Conservation (phyloP, 2,113 vertebrate species). For the Oplegnathus fasciatus region DNA sequence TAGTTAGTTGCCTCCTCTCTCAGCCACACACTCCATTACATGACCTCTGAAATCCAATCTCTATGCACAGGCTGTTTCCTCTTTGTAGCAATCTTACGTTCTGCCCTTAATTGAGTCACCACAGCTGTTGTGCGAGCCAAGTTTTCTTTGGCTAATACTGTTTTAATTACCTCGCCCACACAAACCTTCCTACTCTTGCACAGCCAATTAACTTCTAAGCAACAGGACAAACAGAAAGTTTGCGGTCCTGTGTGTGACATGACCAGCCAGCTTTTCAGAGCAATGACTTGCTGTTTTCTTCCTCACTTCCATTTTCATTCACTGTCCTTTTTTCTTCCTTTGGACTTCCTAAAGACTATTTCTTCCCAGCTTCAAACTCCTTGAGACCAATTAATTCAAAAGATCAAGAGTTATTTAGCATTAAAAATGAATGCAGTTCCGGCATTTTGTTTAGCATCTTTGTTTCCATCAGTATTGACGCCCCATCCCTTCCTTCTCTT, state of each 20-base stretch:
- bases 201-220: constrained; percentile 77
- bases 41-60: constrained; percentile 51
- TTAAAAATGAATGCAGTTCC: constrained; percentile 14
- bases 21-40: not conserved
- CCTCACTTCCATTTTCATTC: constrained; percentile 14
- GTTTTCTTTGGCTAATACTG: constrained; percentile 79
- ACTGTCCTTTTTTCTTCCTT: not conserved
- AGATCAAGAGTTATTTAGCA: constrained; percentile 13
- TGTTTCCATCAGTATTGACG: constrained; percentile 9
- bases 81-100: constrained; percentile 34
- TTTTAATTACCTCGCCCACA: constrained; percentile 80
- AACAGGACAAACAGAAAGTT: constrained; percentile 62
- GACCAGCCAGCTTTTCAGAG: constrained; percentile 34
- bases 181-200: constrained; percentile 62
- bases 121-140: constrained; percentile 69
- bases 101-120: constrained; percentile 71
- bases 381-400: constrained; percentile 2
- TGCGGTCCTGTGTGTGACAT: constrained; percentile 29
- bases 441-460: not conserved
- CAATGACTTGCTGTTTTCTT: constrained; percentile 15
- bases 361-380: constrained; percentile 2
- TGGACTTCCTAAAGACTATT: not conserved
- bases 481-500: constrained; percentile 1
- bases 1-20: not conserved
- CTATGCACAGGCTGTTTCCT: constrained; percentile 41